These are phyloP conservation scores for Scaptomyza cyrtandrae DNA, from an alignment of 2,888 invertebrate genomes.

Conservation along the genomic window DNA sequence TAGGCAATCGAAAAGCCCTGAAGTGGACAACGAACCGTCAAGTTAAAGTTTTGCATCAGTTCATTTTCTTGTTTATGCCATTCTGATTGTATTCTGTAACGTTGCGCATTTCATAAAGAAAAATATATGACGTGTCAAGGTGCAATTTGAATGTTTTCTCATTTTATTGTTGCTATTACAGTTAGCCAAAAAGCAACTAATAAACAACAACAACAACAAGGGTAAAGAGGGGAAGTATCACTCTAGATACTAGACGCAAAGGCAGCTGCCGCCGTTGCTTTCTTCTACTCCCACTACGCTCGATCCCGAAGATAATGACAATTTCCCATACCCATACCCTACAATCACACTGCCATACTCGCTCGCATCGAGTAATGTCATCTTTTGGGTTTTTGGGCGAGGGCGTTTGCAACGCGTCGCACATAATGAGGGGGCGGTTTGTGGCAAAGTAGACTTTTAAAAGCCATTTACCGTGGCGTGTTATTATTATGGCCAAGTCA, in stretches of 20 bases:
- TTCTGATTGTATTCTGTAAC: constrained; percentile 66
- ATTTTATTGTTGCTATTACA: constrained; percentile 39
- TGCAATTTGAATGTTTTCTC: constrained; percentile 66
- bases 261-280: constrained; percentile 47
- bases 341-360: constrained; percentile 1
- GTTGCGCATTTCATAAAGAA: constrained; percentile 73
- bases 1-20: constrained; percentile 58
- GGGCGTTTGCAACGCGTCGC: constrained; percentile 79
- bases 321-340: constrained; percentile 54
- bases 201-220: constrained; percentile 31
- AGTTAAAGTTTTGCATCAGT: constrained; percentile 21
- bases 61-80: constrained; percentile 67
- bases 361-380: constrained; percentile 51
- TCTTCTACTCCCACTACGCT: constrained; percentile 34
- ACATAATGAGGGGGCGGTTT: constrained; percentile 82
- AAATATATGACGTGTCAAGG: constrained; percentile 75
- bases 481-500: constrained; percentile 76
- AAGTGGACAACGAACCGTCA: constrained; percentile 56
- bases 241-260: constrained; percentile 20
- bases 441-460: constrained; percentile 79
- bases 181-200: constrained; percentile 45
- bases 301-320: constrained; percentile 69
- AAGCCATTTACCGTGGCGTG: constrained; percentile 79
- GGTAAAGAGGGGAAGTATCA: constrained; percentile 32
- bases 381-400: constrained; percentile 55